These are phyloP conservation scores for Heliconius cydno DNA, from an alignment of 2,888 invertebrate genomes.

Conservation along the genomic window DNA sequence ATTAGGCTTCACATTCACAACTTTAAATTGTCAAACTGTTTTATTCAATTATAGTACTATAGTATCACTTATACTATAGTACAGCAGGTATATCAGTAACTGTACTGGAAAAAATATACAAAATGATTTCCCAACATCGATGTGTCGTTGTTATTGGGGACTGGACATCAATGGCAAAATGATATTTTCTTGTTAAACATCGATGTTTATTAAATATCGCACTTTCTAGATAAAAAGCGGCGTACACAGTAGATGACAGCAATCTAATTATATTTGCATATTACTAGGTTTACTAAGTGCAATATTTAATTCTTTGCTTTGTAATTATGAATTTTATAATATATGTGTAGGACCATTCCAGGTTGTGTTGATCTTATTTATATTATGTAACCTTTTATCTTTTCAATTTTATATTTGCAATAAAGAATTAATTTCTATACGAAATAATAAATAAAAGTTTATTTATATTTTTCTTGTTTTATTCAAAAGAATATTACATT, in stretches of 20 bases:
- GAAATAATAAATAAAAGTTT: constrained; percentile 15
- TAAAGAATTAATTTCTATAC: not conserved
- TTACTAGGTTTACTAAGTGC: constrained; percentile 31
- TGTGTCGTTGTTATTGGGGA: no score
- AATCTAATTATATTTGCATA: not conserved
- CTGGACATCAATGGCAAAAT: no score
- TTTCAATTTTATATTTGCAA: not conserved
- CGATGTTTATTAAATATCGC: not conserved
- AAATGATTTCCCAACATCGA: no score
- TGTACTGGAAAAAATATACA: no score
- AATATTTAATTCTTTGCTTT: constrained; percentile 49
- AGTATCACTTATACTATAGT: no score
- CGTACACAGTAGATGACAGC: not conserved
- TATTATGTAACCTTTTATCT: constrained; percentile 9
- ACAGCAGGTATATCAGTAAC: no score
- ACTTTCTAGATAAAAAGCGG: not conserved
- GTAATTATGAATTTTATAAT: constrained; percentile 58
- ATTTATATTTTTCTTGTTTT: constrained; percentile 48
- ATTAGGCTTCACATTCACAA: not conserved
- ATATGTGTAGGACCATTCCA: constrained; percentile 38
- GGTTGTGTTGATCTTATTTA: constrained; percentile 36
- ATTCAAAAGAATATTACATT: constrained; percentile 14
- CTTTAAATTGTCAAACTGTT: no score
- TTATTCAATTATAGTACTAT: no score
- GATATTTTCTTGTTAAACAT: no score